Conservation (phyloP, 2,888 invertebrate species). For the Emmelina monodactyla region DNA sequence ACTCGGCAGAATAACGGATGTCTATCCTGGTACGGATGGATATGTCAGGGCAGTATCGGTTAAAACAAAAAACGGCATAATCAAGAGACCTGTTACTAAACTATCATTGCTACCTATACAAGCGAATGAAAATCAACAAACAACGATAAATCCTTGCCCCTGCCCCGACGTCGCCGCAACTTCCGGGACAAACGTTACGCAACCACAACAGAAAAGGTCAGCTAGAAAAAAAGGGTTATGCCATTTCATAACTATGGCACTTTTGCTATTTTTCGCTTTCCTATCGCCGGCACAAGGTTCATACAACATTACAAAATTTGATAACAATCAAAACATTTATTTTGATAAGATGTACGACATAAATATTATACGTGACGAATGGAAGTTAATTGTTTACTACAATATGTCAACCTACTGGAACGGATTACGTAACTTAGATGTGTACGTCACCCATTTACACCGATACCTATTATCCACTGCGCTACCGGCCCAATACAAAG, state of each 20-base stretch:
- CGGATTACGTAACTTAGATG: slow-evolving; percentile 3
- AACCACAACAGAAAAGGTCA: too few relatives aligned
- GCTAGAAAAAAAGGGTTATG: too few relatives aligned
- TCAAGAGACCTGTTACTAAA: slow-evolving; percentile 5
- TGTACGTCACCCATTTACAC: slow-evolving; percentile 2
- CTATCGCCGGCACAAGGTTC: neutral
- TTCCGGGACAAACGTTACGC: too few relatives aligned
- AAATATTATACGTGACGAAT: slow-evolving; percentile 3
- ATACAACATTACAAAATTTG: slow-evolving; percentile 3
- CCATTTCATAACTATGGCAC: too few relatives aligned
- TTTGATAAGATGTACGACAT: slow-evolving; percentile 6
- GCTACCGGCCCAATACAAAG: neutral
- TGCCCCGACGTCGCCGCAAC: neutral
- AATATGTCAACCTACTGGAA: slow-evolving; percentile 8
- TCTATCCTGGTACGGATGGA: neutral
- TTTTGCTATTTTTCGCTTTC: neutral
- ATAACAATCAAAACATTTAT: slow-evolving; percentile 4
- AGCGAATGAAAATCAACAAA: too few relatives aligned
- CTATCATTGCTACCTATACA: neutral
- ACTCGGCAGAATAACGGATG: neutral
- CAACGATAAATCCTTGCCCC: too few relatives aligned
- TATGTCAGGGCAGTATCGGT: slow-evolving; percentile 1
- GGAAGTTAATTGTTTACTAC: slow-evolving; percentile 9
- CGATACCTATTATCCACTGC: neutral
- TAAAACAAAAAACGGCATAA: slow-evolving; percentile 1